These are phyloP conservation scores for Smittia sp. DNA, from an alignment of 2,888 invertebrate species.

Conservation along the genomic window DNA sequence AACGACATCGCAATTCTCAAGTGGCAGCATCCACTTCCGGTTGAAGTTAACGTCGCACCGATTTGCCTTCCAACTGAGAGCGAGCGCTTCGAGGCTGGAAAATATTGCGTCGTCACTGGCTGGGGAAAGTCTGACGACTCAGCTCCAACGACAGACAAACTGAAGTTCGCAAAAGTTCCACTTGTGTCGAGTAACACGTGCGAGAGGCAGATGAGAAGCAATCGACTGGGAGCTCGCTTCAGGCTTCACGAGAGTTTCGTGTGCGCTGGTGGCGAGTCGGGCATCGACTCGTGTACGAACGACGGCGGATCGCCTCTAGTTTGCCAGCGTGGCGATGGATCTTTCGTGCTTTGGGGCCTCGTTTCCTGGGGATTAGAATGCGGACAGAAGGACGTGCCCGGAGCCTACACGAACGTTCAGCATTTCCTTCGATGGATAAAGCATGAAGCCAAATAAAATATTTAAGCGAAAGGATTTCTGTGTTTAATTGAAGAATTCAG, in stretches of 20 bases:
- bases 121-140: constrained; percentile 44
- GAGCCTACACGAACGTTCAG: constrained; percentile 69
- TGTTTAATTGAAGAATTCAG: background rate
- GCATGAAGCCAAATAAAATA: background rate
- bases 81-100: constrained; percentile 41
- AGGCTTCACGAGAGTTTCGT: constrained; percentile 65
- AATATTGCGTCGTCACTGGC: constrained; percentile 47
- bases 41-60: constrained; percentile 66
- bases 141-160: constrained; percentile 15
- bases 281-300: constrained; percentile 54
- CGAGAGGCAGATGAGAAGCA: constrained; percentile 54
- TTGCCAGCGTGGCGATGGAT: constrained; percentile 52
- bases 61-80: constrained; percentile 59
- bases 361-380: constrained; percentile 81
- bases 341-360: constrained; percentile 54
- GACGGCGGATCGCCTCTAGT: constrained; percentile 77
- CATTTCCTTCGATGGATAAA: constrained; percentile 63
- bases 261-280: constrained; percentile 72
- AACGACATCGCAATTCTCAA: constrained; percentile 73
- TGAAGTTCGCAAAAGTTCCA: constrained; percentile 54
- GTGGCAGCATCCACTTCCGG: constrained; percentile 59
- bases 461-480: background rate
- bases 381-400: constrained; percentile 62
- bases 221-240: constrained; percentile 63
- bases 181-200: constrained; percentile 48